Evolutionary conservation across 2,797 vertebrate genomes (phyloP), one percentile per base, ranked within the genome.

Genomic region (Darevskia nairensis): DNA sequence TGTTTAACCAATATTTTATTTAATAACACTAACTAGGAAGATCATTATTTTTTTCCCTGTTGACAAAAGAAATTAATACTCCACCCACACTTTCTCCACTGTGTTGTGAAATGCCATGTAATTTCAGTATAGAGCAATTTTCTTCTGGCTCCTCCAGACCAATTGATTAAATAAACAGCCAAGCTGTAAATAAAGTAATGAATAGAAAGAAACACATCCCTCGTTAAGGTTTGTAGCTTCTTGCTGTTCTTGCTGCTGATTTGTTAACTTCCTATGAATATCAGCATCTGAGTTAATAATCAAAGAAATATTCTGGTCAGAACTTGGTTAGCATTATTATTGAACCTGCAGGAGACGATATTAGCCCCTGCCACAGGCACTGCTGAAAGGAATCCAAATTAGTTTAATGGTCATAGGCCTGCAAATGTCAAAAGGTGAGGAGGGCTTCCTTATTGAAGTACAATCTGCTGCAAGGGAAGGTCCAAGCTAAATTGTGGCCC

Each of bases 91-190:
- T 91, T 82, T 82, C 82, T 39, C 59, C 46, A 81, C 44, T 79
- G 23, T 86, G 21, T 41, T 78, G 89, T 87, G n/a, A 93, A 93
- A 92, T 69, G 7, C 1, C 55, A 0, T 23, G 27, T 84, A 82
- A 92, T 93, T 90, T 87, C 46, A 90, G 17, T n/a, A 69, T 76
- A 25, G 19, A 89, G 87, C 75, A 82, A 85, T 94, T 92, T 93
- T 90, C n/a, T 86, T 74, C 64, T 71, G 41, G 75, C 82, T 92
- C 21, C 23, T 90, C 78, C 75, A 61, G 82, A 87, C 50, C 77
- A 82, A 92, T 90, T 88, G 86, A 89, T 92, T 86, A 88, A 88
- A 89, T 64, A 88, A 81, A 80, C 5, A 75, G 23, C 79, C 72
- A 32, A 0, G 0, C 35, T 64, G 21, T 71, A 85, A 93, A 91